These are phyloP conservation scores for Nomia melanderi DNA, from an alignment of 1,140 invertebrate genomes.

Conservation along the genomic window DNA sequence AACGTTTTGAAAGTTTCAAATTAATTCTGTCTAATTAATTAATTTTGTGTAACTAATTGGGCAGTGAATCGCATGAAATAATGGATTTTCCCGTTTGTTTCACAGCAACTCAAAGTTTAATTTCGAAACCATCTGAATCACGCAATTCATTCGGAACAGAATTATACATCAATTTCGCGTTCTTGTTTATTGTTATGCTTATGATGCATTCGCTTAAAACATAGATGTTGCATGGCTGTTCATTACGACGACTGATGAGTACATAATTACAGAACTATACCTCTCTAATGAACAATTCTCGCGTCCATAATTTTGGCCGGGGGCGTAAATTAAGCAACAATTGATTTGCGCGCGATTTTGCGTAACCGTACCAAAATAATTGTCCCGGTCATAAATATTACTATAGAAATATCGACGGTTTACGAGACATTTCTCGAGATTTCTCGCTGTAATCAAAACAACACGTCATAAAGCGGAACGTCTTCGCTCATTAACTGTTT, in stretches of 20 bases:
- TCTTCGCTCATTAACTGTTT: background rate
- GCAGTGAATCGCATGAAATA: no score
- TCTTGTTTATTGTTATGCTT: background rate
- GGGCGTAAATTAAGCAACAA: constrained; percentile 28
- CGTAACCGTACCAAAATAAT: constrained; percentile 14
- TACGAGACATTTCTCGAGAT: constrained; percentile 12
- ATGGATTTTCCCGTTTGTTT: no score
- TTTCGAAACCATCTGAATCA: no score
- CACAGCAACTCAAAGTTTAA: no score
- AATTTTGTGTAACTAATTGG: no score
- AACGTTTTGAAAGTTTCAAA: no score
- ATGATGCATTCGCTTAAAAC: background rate
- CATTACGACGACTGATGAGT: background rate
- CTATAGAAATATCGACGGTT: constrained; percentile 17
- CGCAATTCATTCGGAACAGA: no score
- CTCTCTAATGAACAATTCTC: constrained; percentile 32
- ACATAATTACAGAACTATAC: constrained; percentile 1
- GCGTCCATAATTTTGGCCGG: background rate
- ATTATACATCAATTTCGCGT: no score
- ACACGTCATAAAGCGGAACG: background rate
- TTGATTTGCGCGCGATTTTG: constrained; percentile 38
- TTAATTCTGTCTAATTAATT: no score
- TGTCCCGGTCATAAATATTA: constrained; percentile 22
- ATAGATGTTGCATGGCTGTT: background rate
- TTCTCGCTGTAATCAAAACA: constrained; percentile 23